Conservation (phyloP, 2,888 invertebrate genomes). For the Synergus gifuensis region DNA sequence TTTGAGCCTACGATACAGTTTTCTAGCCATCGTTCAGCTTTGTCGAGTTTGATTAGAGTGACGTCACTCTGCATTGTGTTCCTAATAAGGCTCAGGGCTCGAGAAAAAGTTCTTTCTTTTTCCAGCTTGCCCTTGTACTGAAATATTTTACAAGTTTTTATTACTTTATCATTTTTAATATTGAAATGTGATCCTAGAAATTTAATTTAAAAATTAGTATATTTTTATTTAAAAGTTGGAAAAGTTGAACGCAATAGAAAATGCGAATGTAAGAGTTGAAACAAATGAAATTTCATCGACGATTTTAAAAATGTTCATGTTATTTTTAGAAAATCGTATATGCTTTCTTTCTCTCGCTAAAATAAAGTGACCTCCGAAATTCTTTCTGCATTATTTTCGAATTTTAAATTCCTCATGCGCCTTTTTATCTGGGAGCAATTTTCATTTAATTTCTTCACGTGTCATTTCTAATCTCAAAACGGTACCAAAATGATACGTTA, state of each 20-base stretch:
- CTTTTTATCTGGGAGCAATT: background rate
- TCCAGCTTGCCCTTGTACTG: background rate
- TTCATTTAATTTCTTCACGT: background rate
- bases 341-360: background rate
- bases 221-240: background rate
- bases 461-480: background rate
- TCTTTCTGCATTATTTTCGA: constrained; percentile 40
- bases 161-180: background rate
- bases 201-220: background rate
- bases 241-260: background rate
- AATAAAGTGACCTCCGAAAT: constrained; percentile 34
- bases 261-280: background rate
- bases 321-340: constrained; percentile 15
- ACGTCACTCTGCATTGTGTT: constrained; percentile 31
- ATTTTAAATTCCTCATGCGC: background rate
- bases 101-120: constrained; percentile 1
- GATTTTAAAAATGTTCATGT: background rate
- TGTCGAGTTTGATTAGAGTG: constrained; percentile 27
- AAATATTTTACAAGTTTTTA: background rate
- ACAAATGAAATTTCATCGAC: constrained; percentile 7
- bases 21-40: constrained; percentile 16
- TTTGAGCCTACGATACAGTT: background rate
- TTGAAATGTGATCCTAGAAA: background rate
- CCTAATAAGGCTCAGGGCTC: constrained; percentile 21
- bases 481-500: background rate